These are phyloP conservation scores for Lepidocyrtoides sp. DNA, from an alignment of 2,888 invertebrate species.

Conservation along the genomic window DNA sequence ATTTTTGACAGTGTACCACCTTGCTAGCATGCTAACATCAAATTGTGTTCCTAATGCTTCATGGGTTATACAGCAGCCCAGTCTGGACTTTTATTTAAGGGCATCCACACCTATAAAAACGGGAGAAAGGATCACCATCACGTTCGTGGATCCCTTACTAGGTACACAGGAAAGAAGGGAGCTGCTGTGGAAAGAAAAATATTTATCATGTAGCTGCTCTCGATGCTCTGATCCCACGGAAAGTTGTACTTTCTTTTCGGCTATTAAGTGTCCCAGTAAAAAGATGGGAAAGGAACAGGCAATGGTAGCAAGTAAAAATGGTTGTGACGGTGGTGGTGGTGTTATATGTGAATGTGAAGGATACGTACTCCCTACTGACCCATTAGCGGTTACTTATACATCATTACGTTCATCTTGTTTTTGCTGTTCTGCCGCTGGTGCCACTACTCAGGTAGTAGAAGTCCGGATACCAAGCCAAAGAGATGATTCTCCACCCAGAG, in stretches of 20 bases:
- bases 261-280: conserved; percentile 81
- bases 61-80: conserved; percentile 81
- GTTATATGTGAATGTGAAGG: conserved; percentile 67
- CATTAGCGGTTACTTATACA: conserved; percentile 72
- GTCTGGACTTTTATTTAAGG: conserved; percentile 81
- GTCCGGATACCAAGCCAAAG: not conserved
- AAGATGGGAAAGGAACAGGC: conserved; percentile 36
- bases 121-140: conserved; percentile 80
- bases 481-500: conserved; percentile 48
- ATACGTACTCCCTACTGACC: conserved; percentile 73
- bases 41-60: conserved; percentile 82
- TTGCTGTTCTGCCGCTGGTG: conserved; percentile 4
- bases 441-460: not conserved
- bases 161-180: conserved; percentile 78
- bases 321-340: conserved; percentile 44
- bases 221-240: conserved; percentile 81
- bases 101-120: conserved; percentile 80
- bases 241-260: conserved; percentile 81
- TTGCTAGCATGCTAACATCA: conserved; percentile 82
- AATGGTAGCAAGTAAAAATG: not conserved
- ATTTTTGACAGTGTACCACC: conserved; percentile 75
- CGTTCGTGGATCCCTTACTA: conserved; percentile 79
- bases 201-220: conserved; percentile 80
- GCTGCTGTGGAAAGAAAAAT: conserved; percentile 80
- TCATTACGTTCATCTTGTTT: conserved; percentile 6